Evolutionary conservation across 53 echinoderm and acorn worm genomes (phyloP).

Genomic region (Paelopatides confundens): DNA sequence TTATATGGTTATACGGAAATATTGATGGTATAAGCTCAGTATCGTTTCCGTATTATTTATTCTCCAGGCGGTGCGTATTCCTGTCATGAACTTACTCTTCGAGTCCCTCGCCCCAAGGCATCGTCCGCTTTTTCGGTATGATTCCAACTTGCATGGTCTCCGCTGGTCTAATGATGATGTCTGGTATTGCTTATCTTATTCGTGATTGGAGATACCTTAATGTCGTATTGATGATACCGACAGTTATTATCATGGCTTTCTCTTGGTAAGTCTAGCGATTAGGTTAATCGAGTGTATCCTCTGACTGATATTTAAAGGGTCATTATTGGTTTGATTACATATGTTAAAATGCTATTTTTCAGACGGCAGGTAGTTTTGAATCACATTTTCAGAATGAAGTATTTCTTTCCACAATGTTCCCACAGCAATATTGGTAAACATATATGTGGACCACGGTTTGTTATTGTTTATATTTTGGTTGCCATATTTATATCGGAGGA

Average conservation of each 20-base stretch:
- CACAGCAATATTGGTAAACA: too few species aligned
- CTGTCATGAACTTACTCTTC: constrained; percentile 7
- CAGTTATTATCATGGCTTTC: background rate
- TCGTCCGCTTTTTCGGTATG: background rate
- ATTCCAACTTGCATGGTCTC: background rate
- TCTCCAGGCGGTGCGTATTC: constrained; percentile 7
- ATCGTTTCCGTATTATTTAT: background rate
- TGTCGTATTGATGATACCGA: constrained; percentile 1
- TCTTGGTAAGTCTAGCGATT: background rate
- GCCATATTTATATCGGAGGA: too few species aligned
- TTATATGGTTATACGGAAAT: too few species aligned
- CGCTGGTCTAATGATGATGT: constrained; percentile 1
- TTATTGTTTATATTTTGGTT: too few species aligned
- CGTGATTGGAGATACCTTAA: constrained; percentile 20
- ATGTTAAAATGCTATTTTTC: too few species aligned
- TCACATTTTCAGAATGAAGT: too few species aligned
- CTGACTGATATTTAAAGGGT: too few species aligned
- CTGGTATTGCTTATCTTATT: constrained; percentile 11
- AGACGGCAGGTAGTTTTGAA: too few species aligned
- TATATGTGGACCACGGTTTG: too few species aligned
- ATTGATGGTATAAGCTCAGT: background rate
- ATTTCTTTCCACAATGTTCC: too few species aligned
- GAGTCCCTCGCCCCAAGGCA: background rate
- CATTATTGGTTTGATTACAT: too few species aligned
- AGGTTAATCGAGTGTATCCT: too few species aligned